Evolutionary conservation across 2,888 invertebrate genomes (phyloP).

Genomic region (Synergus gifuensis): DNA sequence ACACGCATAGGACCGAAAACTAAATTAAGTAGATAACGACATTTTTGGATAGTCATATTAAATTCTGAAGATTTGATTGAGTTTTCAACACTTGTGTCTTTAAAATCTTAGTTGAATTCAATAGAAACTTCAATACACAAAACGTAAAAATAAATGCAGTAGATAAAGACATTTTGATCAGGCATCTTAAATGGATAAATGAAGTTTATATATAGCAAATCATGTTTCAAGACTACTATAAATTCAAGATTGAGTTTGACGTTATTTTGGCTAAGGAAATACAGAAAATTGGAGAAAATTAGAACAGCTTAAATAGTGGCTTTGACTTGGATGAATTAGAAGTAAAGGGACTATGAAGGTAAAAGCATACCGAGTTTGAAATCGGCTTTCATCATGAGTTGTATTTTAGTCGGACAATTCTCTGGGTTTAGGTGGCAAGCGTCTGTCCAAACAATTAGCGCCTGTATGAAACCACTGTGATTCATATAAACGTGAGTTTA

Average conservation of each 20-base stretch:
- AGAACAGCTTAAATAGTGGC: not conserved
- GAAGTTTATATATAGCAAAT: not conserved
- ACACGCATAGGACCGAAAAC: too few species aligned
- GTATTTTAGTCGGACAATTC: conserved; percentile 38
- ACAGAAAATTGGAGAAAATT: not conserved
- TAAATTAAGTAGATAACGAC: too few species aligned
- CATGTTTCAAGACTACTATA: not conserved
- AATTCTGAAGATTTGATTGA: too few species aligned
- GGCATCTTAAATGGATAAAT: too few species aligned
- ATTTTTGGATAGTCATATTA: too few species aligned
- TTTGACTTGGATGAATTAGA: not conserved
- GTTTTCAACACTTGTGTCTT: too few species aligned
- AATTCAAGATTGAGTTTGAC: not conserved
- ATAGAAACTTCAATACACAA: too few species aligned
- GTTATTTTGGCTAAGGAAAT: not conserved
- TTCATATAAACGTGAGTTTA: conserved; percentile 35
- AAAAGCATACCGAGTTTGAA: conserved; percentile 33
- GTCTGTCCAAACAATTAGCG: conserved; percentile 41
- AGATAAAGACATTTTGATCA: too few species aligned
- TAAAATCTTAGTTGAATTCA: too few species aligned
- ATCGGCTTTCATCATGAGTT: conserved; percentile 23
- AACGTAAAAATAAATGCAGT: too few species aligned
- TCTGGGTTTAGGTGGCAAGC: conserved; percentile 21
- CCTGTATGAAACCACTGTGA: conserved; percentile 24
- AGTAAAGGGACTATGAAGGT: not conserved